Base-by-base conservation (phyloP, 2,113 vertebrate species). In the Silurus asotus region DNA sequence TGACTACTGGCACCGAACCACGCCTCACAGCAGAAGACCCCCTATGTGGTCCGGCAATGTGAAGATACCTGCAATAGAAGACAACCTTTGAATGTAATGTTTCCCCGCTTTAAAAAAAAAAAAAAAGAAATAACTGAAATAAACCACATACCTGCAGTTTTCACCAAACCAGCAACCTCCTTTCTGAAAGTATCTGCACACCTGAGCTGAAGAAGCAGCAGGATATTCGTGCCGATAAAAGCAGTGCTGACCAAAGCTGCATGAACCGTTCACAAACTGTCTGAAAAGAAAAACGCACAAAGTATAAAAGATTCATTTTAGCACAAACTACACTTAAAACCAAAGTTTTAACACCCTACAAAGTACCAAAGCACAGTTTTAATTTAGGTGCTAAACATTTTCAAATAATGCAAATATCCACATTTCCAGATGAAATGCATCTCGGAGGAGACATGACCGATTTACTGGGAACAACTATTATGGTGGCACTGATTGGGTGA, bases 151-250 rank as follows among this genome's bases (percentile, higher is more conserved):
- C 97, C 95, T 95, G 96, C 96, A 97, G 1, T 23, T 51, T 5
- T 96, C 95, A 61, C 96, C 96, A 2, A 93, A 95, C 92, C 94
- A 94, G 90, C 97, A 98, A 83, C 90, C 90, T 72, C 96, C 96
- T 58, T 93, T 93, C 92, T 95, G 96, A 92, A 96, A 98, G 88
- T 96, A 96, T 78, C 94, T 92, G 92, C 97, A 98, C 88, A 94
- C 85, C 62, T 84, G 95, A 48, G 90, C 4, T 13, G 90, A 72
- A 2, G 87, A 94, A n/a, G 88, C 11, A 37, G 67, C 49, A 51
- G 93, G 90, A 87, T 84, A 85, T 61, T 94, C 93, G 2, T 96
- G 95, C 0, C 90, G 93, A 91, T 94, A 97, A 79, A 28, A 90
- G 89, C 94, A 96, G 70, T 90, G 94, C 2, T 84, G 83, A 67